Conservation (phyloP, 2,888 invertebrate genomes). For the Punctoribates punctum region DNA sequence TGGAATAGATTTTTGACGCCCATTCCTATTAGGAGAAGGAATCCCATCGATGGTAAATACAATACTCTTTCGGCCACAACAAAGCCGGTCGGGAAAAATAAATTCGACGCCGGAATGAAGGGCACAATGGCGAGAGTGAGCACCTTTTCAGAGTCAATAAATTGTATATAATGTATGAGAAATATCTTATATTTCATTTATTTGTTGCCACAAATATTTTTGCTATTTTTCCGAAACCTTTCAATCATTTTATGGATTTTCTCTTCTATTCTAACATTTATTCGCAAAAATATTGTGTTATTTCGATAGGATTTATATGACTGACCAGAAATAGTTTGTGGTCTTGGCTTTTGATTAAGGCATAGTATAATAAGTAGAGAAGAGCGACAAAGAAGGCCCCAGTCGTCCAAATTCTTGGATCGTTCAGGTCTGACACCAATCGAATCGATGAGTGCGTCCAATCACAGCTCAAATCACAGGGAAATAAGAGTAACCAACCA, state of each 20-base stretch:
- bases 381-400: slow-evolving; percentile 31
- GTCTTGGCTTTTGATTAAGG: slow-evolving; percentile 32
- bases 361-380: slow-evolving; percentile 17
- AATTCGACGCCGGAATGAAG: slow-evolving; percentile 55
- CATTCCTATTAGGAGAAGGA: slow-evolving; percentile 53
- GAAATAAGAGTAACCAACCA: slow-evolving; percentile 54
- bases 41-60: slow-evolving; percentile 56
- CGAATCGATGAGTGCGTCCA: slow-evolving; percentile 57
- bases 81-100: slow-evolving; percentile 57
- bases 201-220: slow-evolving; percentile 24
- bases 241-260: background rate
- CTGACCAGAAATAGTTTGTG: slow-evolving; percentile 25
- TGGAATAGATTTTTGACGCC: slow-evolving; percentile 46
- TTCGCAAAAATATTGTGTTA: background rate
- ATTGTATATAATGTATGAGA: background rate
- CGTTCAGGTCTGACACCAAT: slow-evolving; percentile 49
- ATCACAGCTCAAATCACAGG: slow-evolving; percentile 55
- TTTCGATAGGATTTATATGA: background rate
- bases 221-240: slow-evolving; percentile 9
- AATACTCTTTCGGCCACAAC: slow-evolving; percentile 56
- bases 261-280: background rate
- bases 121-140: slow-evolving; percentile 54
- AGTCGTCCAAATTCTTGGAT: slow-evolving; percentile 28
- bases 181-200: background rate
- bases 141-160: slow-evolving; percentile 43